Conservation (phyloP, 2,113 vertebrate species). For the Fregata magnificens region DNA sequence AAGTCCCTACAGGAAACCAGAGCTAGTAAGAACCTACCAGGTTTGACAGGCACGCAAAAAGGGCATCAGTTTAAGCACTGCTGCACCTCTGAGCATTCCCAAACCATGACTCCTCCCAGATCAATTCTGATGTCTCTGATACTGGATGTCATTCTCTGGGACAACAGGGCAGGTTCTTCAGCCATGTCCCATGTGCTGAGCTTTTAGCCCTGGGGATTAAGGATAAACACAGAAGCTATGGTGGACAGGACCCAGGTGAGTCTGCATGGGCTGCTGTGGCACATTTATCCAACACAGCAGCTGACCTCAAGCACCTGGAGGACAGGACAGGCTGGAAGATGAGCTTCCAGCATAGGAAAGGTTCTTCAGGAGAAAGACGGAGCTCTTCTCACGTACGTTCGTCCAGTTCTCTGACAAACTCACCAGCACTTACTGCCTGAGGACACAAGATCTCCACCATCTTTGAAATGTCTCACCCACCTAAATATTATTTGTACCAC, state of each 20-base stretch:
- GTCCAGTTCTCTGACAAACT: neutral
- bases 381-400: accelerated
- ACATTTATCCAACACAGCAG: neutral
- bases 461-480: neutral
- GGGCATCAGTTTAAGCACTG: neutral
- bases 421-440: neutral
- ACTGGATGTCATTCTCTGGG: too few species aligned
- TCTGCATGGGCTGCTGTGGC: neutral
- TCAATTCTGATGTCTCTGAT: neutral
- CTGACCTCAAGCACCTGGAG: neutral
- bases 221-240: neutral
- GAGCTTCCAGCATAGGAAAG: neutral
- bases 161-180: neutral
- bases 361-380: neutral
- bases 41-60: neutral
- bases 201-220: neutral
- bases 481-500: neutral
- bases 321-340: neutral
- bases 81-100: neutral
- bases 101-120: neutral
- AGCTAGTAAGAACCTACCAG: neutral
- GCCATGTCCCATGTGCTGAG: accelerated
- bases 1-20: neutral
- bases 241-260: neutral
- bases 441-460: neutral